Conservation (phyloP, 2,797 vertebrate species). For the Limnodromus scolopaceus region DNA sequence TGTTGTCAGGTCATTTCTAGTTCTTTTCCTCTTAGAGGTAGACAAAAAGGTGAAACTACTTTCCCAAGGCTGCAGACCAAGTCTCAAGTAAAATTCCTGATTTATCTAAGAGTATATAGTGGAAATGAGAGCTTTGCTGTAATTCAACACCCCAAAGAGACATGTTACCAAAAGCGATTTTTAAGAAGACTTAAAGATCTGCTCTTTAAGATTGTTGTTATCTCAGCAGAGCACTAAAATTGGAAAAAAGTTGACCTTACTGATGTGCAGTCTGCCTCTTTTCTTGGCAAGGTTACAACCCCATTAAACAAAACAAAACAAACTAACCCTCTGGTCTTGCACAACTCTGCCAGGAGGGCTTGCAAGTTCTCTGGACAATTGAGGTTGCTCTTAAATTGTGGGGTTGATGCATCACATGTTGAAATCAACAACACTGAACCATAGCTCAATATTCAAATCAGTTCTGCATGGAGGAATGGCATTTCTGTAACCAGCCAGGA, state of each 20-base stretch:
- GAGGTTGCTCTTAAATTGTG: slow-evolving; percentile 35
- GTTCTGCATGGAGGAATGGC: neutral
- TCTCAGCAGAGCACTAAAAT: neutral
- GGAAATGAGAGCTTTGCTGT: neutral
- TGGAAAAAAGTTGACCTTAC: neutral
- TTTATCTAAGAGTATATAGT: neutral
- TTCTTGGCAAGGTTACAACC: neutral
- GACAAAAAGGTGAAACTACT: neutral
- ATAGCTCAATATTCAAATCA: slow-evolving; percentile 46
- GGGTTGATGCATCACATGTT: slow-evolving; percentile 18
- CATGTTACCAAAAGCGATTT: neutral
- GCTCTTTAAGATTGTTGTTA: neutral
- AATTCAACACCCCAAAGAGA: neutral
- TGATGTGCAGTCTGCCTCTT: neutral
- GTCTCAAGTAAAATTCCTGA: neutral
- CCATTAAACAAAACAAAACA: neutral
- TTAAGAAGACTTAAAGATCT: neutral
- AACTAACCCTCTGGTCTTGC: slow-evolving; percentile 29
- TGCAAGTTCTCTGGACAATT: slow-evolving; percentile 38
- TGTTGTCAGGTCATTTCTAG: neutral
- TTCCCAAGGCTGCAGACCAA: neutral
- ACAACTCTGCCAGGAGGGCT: slow-evolving; percentile 20
- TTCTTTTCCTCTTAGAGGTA: neutral
- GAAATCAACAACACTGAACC: slow-evolving; percentile 29
- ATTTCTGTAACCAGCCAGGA: neutral